Base-by-base conservation (phyloP, 2,797 vertebrate genomes). In the Mus spretus region DNA sequence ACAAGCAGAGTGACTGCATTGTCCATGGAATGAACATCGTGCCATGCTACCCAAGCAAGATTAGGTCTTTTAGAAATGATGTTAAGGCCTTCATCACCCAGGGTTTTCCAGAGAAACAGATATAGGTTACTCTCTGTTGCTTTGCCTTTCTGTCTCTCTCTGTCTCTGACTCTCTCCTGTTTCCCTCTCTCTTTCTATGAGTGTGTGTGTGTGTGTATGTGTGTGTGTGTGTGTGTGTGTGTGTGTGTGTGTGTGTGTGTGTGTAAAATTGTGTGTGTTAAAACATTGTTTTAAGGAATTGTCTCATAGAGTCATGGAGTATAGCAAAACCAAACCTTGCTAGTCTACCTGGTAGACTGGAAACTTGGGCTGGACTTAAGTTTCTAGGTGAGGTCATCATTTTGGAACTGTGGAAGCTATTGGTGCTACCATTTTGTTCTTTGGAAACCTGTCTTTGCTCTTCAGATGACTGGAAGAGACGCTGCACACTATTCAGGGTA, bases 21-120 rank as follows among this genome's bases (percentile, higher is more conserved):
- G 65, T 53, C 17, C 63, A 17, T 53, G 37, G 2, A 3, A 47
- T 57, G 13, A 40, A 13, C n/a, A 70, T 3, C 72, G 59, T 0
- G 10, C 74, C n/a, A 4, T 50, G n/a, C 2, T 61, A 47, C 50
- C 28, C n/a, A 95, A 77, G 37, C 37, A 85, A 55, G 67, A 6
- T 86, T 20, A 59, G 20, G 67, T 22, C 10, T 37, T 81, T 77
- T 80, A 17, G 50, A 50, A 1, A 7, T 77, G 78, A 50, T 17
- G 2, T 65, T 89, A 22, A 89, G 24, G 37, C 44, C 61, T 55
- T 6, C 8, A 47, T 87, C 26, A 50, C 5, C 31, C 12, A 17
- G 40, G 4, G 28, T 61, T 95, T 89, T 80, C 61, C 84, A 97
- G 44, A 95, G 84, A 91, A 89, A 88, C 26, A 78, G 11, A 57